Conservation (phyloP, 2,113 vertebrate genomes). For the Gadus macrocephalus region DNA sequence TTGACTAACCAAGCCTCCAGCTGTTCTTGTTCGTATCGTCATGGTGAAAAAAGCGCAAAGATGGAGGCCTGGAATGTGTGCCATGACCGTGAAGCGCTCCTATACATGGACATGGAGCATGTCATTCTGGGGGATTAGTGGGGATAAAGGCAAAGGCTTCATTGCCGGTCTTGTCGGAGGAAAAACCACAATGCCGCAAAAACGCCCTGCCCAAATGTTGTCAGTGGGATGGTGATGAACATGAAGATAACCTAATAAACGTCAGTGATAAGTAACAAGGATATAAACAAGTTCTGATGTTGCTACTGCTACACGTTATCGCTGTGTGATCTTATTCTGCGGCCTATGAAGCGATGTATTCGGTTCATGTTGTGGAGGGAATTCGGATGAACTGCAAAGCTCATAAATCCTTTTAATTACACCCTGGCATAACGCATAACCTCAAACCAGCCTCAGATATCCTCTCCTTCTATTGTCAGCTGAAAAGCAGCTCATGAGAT, state of each 20-base stretch:
- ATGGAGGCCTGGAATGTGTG: too few species aligned
- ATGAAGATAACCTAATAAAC: not conserved
- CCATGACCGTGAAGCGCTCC: too few species aligned
- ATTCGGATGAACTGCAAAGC: slow-evolving; percentile 43
- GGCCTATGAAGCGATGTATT: not conserved
- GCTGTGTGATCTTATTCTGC: slow-evolving; percentile 5
- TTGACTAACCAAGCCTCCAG: too few species aligned
- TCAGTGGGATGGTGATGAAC: not conserved
- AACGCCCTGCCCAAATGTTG: not conserved
- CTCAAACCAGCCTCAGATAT: slow-evolving; percentile 19
- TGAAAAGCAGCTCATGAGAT: slow-evolving; percentile 24
- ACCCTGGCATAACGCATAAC: slow-evolving; percentile 30
- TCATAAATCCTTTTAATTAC: slow-evolving; percentile 55
- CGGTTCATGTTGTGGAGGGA: not conserved
- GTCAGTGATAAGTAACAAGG: too few species aligned
- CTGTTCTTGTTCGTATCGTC: too few species aligned
- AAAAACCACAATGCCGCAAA: not conserved
- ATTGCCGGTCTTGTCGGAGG: not conserved
- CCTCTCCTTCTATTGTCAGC: slow-evolving; percentile 17
- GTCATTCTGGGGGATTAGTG: too few species aligned
- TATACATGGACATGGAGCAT: too few species aligned
- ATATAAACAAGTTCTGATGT: too few species aligned
- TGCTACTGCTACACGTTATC: not conserved
- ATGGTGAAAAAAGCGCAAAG: too few species aligned
- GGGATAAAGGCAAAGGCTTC: too few species aligned